phyloP scores from a whole-genome alignment of 2,113 vertebrate species.

The Willisornis vidua region DNA sequence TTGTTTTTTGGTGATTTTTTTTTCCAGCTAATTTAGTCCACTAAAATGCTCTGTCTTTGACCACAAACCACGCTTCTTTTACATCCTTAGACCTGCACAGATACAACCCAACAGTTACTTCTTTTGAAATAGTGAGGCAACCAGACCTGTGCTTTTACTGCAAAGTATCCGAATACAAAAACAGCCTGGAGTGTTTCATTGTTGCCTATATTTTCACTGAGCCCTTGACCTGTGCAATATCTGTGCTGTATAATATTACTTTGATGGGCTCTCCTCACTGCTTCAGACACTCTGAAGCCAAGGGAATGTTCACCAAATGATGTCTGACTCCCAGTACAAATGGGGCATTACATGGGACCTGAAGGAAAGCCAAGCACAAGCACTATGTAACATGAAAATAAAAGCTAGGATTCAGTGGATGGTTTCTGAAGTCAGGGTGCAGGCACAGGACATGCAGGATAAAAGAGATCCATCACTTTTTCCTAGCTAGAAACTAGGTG shows the following conservation, averaged over 20 bases:
- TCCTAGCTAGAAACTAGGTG: background rate
- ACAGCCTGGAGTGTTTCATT: background rate
- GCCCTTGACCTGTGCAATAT: background rate
- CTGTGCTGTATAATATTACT: background rate
- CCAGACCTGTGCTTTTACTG: background rate
- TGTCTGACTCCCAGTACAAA: too few relatives aligned
- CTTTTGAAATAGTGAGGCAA: accelerated
- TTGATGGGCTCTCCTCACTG: background rate
- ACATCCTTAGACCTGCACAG: background rate
- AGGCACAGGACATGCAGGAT: background rate
- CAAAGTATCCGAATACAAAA: background rate
- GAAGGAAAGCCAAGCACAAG: background rate
- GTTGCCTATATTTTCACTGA: background rate
- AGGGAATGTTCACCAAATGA: background rate
- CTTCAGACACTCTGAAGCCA: background rate
- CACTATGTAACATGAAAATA: background rate
- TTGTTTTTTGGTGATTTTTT: background rate
- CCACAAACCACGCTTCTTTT: background rate
- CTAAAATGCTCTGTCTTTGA: background rate
- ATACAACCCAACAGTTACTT: background rate
- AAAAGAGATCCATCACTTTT: background rate
- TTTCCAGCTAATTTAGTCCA: background rate
- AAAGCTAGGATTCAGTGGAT: background rate
- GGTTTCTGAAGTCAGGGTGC: background rate
- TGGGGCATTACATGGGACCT: accelerated